Base-by-base conservation (phyloP, 2,113 vertebrate species). In the Hippolais icterina region DNA sequence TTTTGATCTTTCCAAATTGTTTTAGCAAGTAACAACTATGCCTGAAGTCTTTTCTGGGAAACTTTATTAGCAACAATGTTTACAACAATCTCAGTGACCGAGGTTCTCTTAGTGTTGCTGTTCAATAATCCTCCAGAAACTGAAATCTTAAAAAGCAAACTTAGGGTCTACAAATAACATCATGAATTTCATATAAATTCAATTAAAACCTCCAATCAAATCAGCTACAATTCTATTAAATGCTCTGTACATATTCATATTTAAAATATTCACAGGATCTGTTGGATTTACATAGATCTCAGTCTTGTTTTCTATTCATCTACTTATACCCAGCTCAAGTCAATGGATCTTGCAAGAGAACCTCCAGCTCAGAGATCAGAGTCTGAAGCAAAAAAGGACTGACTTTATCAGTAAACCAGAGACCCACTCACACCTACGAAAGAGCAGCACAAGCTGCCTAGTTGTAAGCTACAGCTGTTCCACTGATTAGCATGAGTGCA, bases 1-100 rank as follows among this genome's bases (percentile, higher is more conserved):
- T 97, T 97, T 97, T 98, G 97, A 98, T 97, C 96, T 97, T 97
- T 82, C 94, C 80, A 91, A 97, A 92, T 97, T 96, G 97, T 97
- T 97, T 96, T 95, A 96, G 91, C 92, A 96, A 97, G 96, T 92
- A 82, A 80, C 93, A 93, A 95, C 94, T 94, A 71, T 92, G 75
- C 93, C 82, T 69, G 92, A 97, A 96, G 91, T 95, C 49, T 92
- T 90, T 95, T 92, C 92, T 97, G 93, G 75, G 94, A 89, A 95
- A 95, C 89, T 94, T 96, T 91, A 92, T 92, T 89, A 89, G 49
- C 52, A 91, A 87, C 5, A 57, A 84, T 91, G 72, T 91, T 41
- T 93, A 90, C 84, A 93, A 75, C 39, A 80, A 44, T 24, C 53
- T 77, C 28, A 24, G 83, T 70, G 69, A 83, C 69, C 82, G 90